Evolutionary conservation across 2,113 vertebrate genomes (phyloP).

Genomic region (Ascaphus truei): DNA sequence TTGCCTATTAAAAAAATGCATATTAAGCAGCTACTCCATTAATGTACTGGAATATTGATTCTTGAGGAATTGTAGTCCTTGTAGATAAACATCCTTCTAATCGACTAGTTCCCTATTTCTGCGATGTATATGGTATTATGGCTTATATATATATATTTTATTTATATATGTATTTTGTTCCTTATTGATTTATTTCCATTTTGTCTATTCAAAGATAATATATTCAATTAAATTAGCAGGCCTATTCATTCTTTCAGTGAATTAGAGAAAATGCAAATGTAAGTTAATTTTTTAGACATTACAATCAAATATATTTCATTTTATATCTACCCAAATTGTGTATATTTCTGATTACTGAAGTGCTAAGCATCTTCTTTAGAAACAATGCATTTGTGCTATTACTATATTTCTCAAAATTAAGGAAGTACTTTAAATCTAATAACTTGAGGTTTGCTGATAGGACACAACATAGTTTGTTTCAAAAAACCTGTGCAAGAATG

Average conservation of each 20-base stretch:
- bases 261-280: not conserved
- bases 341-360: too few species aligned
- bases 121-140: not conserved
- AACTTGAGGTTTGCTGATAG: too few species aligned
- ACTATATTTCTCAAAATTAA: too few species aligned
- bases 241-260: not conserved
- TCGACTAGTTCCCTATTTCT: slow-evolving; percentile 12
- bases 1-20: slow-evolving; percentile 43
- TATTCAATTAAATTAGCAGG: slow-evolving; percentile 13
- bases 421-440: too few species aligned
- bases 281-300: not conserved
- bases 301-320: not conserved
- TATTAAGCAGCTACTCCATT: slow-evolving; percentile 40
- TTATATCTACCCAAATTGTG: not conserved
- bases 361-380: too few species aligned
- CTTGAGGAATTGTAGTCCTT: not conserved
- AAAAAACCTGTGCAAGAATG: too few species aligned
- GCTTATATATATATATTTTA: too few species aligned
- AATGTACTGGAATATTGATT: slow-evolving; percentile 30
- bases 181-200: slow-evolving; percentile 17
- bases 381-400: too few species aligned
- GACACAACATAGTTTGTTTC: too few species aligned
- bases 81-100: slow-evolving; percentile 30
- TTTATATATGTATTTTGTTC: slow-evolving; percentile 6
- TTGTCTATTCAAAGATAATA: slow-evolving; percentile 22